Percentiles rank a stretch among this genome's conserved stretches.
Conservation (phyloP, 2,888 invertebrate genomes). For the Protophormia terraenovae region DNA sequence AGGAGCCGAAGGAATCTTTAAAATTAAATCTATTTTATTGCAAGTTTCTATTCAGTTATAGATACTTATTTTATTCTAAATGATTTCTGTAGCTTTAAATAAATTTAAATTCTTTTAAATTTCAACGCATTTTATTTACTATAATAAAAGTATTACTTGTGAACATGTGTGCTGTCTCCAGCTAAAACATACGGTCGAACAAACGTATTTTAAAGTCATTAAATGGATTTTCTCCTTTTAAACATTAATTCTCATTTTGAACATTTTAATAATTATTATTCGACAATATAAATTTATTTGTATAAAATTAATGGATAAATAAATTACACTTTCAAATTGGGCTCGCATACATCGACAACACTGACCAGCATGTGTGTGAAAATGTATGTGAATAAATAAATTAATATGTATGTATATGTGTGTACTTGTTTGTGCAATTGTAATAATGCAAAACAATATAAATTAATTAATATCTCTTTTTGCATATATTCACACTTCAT, state of each 20-base stretch:
- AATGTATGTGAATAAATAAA: constrained; percentile 54
- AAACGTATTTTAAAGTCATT: constrained; percentile 36
- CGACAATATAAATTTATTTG: constrained; percentile 60
- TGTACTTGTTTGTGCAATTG: constrained; percentile 47
- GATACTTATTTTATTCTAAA: too few species aligned
- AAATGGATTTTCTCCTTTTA: constrained; percentile 44
- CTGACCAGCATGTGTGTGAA: background rate
- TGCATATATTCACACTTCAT: constrained; percentile 63
- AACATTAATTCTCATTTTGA: constrained; percentile 51
- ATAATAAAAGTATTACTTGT: too few species aligned
- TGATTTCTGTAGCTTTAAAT: too few species aligned
- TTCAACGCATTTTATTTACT: background rate
- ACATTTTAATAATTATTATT: constrained; percentile 57
- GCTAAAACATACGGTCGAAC: background rate
- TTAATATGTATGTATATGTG: constrained; percentile 69
- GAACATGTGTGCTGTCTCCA: background rate
- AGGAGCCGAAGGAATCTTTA: too few species aligned
- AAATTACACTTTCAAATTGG: constrained; percentile 63
- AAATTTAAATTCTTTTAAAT: background rate
- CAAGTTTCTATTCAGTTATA: too few species aligned
- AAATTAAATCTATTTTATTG: too few species aligned
- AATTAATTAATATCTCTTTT: constrained; percentile 64
- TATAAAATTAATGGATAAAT: constrained; percentile 60
- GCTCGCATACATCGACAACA: constrained; percentile 17
- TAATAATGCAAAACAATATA: constrained; percentile 62